A percentile compares a stretch with the other conserved stretches of the same genome.
Conservation (phyloP, 2,113 vertebrate genomes). For the Maccullochella peelii region DNA sequence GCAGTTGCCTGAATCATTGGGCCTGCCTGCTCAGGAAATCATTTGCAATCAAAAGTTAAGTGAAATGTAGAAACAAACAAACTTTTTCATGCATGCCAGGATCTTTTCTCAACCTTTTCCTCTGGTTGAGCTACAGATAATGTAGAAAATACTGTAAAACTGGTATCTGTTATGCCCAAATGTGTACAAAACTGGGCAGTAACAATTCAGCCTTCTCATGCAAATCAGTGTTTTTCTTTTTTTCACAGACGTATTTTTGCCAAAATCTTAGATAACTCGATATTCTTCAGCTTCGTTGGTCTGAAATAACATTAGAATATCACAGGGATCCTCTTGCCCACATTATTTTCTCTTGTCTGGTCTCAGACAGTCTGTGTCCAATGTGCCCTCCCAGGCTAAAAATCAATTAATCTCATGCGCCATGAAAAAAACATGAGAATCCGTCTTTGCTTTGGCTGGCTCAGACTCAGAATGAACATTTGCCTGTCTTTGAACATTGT, state of each 20-base stretch:
- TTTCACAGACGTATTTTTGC: neutral
- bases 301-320: constrained; percentile 19
- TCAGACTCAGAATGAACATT: constrained; percentile 35
- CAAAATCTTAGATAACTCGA: neutral
- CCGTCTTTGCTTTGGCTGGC: constrained; percentile 30
- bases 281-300: constrained; percentile 21
- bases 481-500: constrained; percentile 15
- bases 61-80: neutral
- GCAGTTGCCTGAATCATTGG: neutral
- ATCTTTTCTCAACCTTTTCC: neutral
- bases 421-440: constrained; percentile 53
- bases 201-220: neutral
- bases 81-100: neutral
- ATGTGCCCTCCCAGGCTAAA: constrained; percentile 46
- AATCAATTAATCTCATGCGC: constrained; percentile 44
- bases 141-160: constrained; percentile 1
- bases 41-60: constrained; percentile 18
- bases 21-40: neutral
- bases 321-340: constrained; percentile 14
- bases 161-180: neutral
- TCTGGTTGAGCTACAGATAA: neutral
- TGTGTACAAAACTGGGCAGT: neutral
- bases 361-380: constrained; percentile 36
- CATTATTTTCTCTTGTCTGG: constrained; percentile 1
- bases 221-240: neutral